Base-by-base conservation (phyloP, 2,113 vertebrate genomes). In the Campylomormyrus tamandua region DNA sequence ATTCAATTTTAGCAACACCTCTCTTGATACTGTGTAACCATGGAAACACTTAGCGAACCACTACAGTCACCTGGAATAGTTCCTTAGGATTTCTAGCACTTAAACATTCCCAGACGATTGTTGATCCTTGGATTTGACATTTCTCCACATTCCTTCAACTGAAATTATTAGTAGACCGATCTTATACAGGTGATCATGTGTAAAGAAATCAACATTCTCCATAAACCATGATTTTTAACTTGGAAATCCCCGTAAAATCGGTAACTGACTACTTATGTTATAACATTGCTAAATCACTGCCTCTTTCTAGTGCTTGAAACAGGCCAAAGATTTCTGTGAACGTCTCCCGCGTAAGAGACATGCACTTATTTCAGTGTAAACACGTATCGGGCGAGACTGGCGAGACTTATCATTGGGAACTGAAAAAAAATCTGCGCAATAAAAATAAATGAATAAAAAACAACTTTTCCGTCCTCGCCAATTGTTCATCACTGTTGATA, bases 11-110 rank as follows among this genome's bases (percentile, higher is more conserved):
- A 90, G 84, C 48, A n/a, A 50, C 56, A 77, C 85, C 66, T 49
- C 84, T 70, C 89, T 45, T 52, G 89, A 87, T 45, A 70, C n/a
- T 8, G 58, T 70, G 89, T 90, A 90, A 87, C 89, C 89, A 90
- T 90, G 84, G 89, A 49, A 90, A 90, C 89, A 87, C 56, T 62
- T 66, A 49, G 48, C 83, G 35, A 90, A 90, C 77, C 89, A 84
- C 35, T 31, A 19, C 42, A 87, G 42, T 87, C 83, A 83, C 83
- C 46, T 87, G 13, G 62, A 90, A 87, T 0, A 39, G 17, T 90
- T 74, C 89, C 27, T 58, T 50, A n/a, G 56, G 27, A 46, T 74
- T 87, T n/a, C 62, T 87, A 83, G 53, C 62, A 87, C 48, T 87
- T 52, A 87, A 90, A 49, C 46, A 53, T 45, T 87, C 87, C 42